phyloP scores from a whole-genome alignment of 2,888 invertebrate genomes.

The Biston stratarius region DNA sequence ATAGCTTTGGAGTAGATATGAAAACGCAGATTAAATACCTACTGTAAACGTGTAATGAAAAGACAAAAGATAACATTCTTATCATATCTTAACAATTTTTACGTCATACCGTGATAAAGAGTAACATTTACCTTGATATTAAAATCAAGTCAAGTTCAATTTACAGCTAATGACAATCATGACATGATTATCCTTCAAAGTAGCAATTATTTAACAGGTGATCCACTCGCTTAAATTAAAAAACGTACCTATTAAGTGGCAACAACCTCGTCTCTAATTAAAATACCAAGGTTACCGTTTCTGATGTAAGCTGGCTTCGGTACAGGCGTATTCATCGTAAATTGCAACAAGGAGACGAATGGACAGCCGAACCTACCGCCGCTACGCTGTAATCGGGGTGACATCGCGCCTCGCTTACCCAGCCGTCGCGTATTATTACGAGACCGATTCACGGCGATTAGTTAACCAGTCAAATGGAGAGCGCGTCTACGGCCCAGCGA shows the following conservation, averaged over 20 bases:
- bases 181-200: slow-evolving; percentile 6
- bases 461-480: slow-evolving; percentile 62
- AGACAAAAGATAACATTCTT: slow-evolving; percentile 44
- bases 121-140: slow-evolving; percentile 54
- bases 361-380: not conserved
- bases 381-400: slow-evolving; percentile 14
- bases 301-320: slow-evolving; percentile 19
- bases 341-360: slow-evolving; percentile 3
- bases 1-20: not conserved
- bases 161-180: slow-evolving; percentile 1
- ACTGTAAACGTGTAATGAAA: slow-evolving; percentile 12
- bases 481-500: slow-evolving; percentile 61
- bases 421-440: slow-evolving; percentile 49
- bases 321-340: slow-evolving; percentile 10
- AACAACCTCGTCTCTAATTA: slow-evolving; percentile 50
- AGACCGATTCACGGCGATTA: slow-evolving; percentile 59
- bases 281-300: slow-evolving; percentile 52
- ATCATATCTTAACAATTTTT: slow-evolving; percentile 31
- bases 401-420: slow-evolving; percentile 31
- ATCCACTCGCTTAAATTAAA: not conserved
- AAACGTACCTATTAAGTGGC: slow-evolving; percentile 29
- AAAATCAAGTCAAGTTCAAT: slow-evolving; percentile 65
- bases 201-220: not conserved
- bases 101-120: slow-evolving; percentile 58
- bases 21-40: not conserved